Percentiles rank a stretch among this genome's conserved stretches.
Evolutionary conservation across 1,140 invertebrate genomes (phyloP).

Genomic region (Trichogramma pretiosum): DNA sequence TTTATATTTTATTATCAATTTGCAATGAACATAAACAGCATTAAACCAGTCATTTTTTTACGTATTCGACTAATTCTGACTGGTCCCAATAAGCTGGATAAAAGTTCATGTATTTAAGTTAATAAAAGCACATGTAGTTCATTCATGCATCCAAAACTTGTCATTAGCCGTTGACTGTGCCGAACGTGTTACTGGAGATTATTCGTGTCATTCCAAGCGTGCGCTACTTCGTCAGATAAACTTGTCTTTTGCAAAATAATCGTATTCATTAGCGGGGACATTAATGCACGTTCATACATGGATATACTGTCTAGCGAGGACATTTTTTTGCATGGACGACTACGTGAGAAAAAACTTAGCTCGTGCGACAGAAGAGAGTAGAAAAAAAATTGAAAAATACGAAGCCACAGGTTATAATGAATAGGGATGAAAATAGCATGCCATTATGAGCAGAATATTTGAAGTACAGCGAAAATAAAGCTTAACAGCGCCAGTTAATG

Average conservation of each 20-base stretch:
- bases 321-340: slow-evolving; percentile 11
- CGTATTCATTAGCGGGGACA: slow-evolving; percentile 13
- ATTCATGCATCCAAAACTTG: no score
- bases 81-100: no score
- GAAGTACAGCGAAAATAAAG: slow-evolving; percentile 13
- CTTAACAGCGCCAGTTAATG: slow-evolving; percentile 33
- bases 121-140: no score
- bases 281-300: no score
- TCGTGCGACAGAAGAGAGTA: neutral
- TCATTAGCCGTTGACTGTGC: neutral
- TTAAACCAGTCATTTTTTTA: no score
- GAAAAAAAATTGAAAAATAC: slow-evolving; percentile 1
- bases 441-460: neutral
- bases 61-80: no score
- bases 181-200: neutral
- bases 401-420: neutral
- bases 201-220: neutral
- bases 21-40: no score
- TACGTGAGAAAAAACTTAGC: slow-evolving; percentile 11
- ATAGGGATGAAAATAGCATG: neutral
- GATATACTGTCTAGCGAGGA: neutral
- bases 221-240: neutral
- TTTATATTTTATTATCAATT: no score
- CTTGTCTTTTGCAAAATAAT: slow-evolving; percentile 9
- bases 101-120: no score